Base-by-base conservation (phyloP, 1,140 invertebrate species). In the Conus betulinus region DNA sequence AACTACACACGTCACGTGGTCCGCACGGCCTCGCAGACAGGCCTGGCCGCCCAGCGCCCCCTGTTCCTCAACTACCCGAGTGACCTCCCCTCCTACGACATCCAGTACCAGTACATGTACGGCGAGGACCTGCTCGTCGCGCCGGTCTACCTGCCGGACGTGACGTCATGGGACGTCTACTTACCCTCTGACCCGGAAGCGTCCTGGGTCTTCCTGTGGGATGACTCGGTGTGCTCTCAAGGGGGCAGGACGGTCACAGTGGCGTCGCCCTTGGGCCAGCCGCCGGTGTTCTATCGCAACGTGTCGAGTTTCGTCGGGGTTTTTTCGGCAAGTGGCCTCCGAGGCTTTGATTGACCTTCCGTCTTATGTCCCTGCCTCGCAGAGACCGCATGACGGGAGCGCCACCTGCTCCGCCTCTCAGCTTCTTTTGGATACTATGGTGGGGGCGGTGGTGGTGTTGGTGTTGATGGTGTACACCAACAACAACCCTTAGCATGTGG, bases 61-160 rank as follows among this genome's bases (percentile, higher is more conserved):
- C 84, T 95, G 53, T 95, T 95, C 87, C 90, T 95, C 71, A 88
- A 93, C 71, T 95, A 94, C 86, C 89, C 92, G 20, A 74, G 89
- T 4, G 94, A 95, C 88, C 23, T 87, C 8, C 87, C 87, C 13
- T 88, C 92, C 13, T 93, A 89, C 71, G 90, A 88, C 11, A 84
- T 92, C 23, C 89, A 91, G 23, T 95, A 94, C 87, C 92, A 95
- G 89, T 95, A 95, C 87, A 90, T 95, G 93, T 95, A 92, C 84
- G 95, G 95, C 4, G 39, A 87, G 53, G 95, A 95, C 90, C 87
- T 95, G 13, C 87, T 95, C 4, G 94, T 95, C 23, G 94, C 95
- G 4, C 95, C 95, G 15, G 89, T 89, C 93, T 74, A 90, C 90
- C 20, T 93, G 27, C 84, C 82, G 76, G 85, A 76, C 52, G 27